A percentile compares a stretch with the other conserved stretches of the same genome.
Conservation (phyloP, 2,113 vertebrate genomes). For the Microcebus griseorufus region DNA sequence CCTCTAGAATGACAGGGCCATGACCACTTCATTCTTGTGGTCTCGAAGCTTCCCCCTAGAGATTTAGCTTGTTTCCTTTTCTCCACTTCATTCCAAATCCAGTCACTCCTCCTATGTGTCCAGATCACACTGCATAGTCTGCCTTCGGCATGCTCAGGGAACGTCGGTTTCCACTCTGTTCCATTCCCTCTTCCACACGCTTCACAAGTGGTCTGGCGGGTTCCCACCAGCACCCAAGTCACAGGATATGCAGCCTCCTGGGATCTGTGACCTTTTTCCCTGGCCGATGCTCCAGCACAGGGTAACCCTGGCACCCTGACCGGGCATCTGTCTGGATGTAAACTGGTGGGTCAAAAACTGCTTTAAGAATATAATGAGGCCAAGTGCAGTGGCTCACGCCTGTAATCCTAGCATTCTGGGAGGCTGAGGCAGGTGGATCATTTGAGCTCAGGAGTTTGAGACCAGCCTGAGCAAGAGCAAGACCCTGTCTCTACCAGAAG, state of each 20-base stretch:
- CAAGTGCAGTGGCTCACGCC: too few species aligned
- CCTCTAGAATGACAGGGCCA: not conserved
- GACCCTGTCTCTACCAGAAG: too few species aligned
- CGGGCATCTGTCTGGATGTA: not conserved
- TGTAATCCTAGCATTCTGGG: too few species aligned
- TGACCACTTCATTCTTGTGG: slow-evolving; percentile 20
- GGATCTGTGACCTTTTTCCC: not conserved
- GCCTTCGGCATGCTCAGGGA: not conserved
- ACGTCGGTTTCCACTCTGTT: not conserved
- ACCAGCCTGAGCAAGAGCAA: too few species aligned
- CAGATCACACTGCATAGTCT: not conserved
- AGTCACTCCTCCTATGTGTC: not conserved
- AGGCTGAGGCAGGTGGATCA: too few species aligned
- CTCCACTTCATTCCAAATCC: slow-evolving; percentile 25
- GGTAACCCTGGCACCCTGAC: not conserved
- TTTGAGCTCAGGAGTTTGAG: too few species aligned
- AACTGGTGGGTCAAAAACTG: not conserved
- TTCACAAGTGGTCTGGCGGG: not conserved
- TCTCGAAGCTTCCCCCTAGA: not conserved
- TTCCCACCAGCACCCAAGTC: not conserved
- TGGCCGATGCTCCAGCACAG: not conserved
- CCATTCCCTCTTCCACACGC: not conserved
- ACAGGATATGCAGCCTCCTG: not conserved
- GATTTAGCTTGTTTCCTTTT: slow-evolving; percentile 34
- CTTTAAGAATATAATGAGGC: not conserved